Evolutionary conservation across 2,797 vertebrate species (phyloP).

Genomic region (Tamandua tetradactyla): DNA sequence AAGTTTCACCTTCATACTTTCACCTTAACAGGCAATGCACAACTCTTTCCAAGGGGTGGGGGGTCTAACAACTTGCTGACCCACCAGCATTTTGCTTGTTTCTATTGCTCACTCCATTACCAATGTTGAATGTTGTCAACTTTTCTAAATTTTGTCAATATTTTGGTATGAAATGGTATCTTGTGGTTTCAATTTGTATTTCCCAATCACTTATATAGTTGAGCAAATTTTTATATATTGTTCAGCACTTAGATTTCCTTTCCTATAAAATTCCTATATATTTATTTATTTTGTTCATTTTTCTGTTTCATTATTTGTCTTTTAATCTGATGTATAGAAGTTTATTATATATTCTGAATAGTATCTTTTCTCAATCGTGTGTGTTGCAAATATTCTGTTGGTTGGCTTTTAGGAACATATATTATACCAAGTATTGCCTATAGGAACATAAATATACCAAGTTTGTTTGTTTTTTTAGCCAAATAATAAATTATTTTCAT

Average conservation of each 20-base stretch:
- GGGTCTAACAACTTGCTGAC: neutral
- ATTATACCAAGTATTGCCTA: no score
- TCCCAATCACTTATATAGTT: neutral
- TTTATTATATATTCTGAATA: neutral
- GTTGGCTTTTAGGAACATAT: neutral
- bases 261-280: neutral
- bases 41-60: neutral
- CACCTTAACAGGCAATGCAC: neutral
- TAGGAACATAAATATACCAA: neutral
- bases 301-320: neutral
- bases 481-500: neutral
- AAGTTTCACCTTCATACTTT: neutral
- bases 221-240: neutral
- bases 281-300: neutral
- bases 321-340: neutral
- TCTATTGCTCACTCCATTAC: rapidly evolving
- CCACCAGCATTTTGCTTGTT: neutral
- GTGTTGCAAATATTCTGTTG: neutral
- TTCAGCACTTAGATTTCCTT: neutral
- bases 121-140: neutral
- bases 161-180: neutral
- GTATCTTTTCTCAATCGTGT: neutral
- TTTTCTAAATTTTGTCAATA: neutral
- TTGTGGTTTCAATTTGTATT: neutral
- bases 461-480: neutral